Evolutionary conservation across 2,888 invertebrate genomes (phyloP), one percentile per base, ranked within the genome.

Genomic region (Dugesia japonica): DNA sequence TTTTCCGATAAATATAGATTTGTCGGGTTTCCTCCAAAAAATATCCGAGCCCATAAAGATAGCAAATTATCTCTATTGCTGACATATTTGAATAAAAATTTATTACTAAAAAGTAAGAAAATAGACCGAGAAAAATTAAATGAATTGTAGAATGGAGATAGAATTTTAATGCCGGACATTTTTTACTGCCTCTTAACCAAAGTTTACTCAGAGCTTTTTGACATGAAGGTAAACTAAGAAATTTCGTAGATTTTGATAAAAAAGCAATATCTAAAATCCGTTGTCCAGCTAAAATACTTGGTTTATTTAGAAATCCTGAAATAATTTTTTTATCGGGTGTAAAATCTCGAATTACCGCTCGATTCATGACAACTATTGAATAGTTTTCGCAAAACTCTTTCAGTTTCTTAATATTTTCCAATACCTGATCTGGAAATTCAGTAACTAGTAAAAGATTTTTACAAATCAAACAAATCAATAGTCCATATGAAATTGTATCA

Each of bases 151-250:
- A 76, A 31, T 76, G 56, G 9, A 56, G 7, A 56, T 56, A 56
- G 17, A 56, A 56, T 7, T n/a, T 56, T n/a, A n/a, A 20, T n/a
- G 56, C n/a, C 17, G 56, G 56, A 56, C 56, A 56, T 20, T n/a
- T 20, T 56, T n/a, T 56, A n/a, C 9, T 56, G n/a, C 23, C 23
- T 56, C 56, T 56, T 9, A 9, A 23, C 76, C 76, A 76, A 9
- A 26, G 76, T 72, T 74, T n/a, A 72, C 20, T 56, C 4, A 76
- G 26, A 4, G 71, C 76, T 28, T 71, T 31, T 31, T 76, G 76
- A 56, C 76, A 76, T 26, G 71, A 76, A 9, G 71, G 76, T 13
- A 76, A 31, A 31, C 72, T 56, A n/a, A 76, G 28, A 72, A 76
- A 28, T 27, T 56, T 73, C 13, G 71, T 72, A 4, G 31, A 76